Conservation (phyloP, 1,140 invertebrate genomes). For the Hyphantria cunea region DNA sequence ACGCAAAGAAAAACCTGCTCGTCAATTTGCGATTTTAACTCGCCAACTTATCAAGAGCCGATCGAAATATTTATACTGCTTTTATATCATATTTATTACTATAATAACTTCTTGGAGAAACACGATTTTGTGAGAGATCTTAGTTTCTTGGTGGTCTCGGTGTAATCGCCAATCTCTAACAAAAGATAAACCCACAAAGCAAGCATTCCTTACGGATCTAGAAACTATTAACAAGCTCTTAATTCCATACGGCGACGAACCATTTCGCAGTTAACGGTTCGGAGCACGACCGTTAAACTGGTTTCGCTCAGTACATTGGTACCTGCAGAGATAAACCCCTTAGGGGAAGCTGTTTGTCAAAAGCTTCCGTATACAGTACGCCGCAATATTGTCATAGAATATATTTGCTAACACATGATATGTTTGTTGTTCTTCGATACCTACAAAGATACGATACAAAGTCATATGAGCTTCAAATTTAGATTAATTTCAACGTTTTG, state of each 20-base stretch:
- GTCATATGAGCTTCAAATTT: background rate
- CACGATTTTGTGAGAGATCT: no score
- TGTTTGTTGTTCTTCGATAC: background rate
- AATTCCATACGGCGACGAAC: slow-evolving; percentile 35
- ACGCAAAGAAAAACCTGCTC: no score
- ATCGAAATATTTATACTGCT: no score
- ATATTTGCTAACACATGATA: background rate
- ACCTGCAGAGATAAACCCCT: slow-evolving; percentile 42
- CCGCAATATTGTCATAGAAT: slow-evolving; percentile 4
- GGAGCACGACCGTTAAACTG: slow-evolving; percentile 59
- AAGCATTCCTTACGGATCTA: background rate
- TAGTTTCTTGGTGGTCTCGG: no score
- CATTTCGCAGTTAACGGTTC: slow-evolving; percentile 59
- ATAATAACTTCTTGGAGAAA: no score
- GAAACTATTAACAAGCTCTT: slow-evolving; percentile 10
- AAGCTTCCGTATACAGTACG: slow-evolving; percentile 17
- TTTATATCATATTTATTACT: no score
- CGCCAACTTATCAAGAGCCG: no score
- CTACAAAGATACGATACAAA: background rate
- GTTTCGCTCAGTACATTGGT: slow-evolving; percentile 53
- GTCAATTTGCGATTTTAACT: no score
- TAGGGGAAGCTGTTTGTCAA: slow-evolving; percentile 16
- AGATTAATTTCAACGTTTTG: background rate
- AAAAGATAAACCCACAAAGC: background rate
- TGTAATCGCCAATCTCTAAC: no score